phyloP scores from a whole-genome alignment of 2,888 invertebrate species.

The Galerucella pusilla region DNA sequence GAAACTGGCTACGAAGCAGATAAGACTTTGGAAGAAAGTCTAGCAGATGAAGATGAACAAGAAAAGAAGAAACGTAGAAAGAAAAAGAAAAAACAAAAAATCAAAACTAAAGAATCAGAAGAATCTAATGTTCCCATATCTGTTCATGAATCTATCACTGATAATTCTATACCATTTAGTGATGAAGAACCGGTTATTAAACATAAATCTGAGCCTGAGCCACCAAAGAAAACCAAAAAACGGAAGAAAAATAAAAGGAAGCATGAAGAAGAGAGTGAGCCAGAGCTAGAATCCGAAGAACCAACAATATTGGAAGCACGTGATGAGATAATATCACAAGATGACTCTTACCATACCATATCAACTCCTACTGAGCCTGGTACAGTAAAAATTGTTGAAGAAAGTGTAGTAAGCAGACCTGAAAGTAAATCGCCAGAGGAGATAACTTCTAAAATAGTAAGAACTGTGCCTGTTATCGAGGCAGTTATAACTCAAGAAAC shows the following conservation, averaged over 20 bases:
- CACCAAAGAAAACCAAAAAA: conserved; percentile 57
- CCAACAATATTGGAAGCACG: conserved; percentile 63
- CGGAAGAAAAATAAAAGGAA: conserved; percentile 62
- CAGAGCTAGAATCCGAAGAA: conserved; percentile 61
- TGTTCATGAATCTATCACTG: conserved; percentile 63
- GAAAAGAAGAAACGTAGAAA: conserved; percentile 63
- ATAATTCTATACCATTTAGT: conserved; percentile 61
- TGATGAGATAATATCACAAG: conserved; percentile 66
- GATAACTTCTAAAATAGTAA: conserved; percentile 63
- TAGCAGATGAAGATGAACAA: conserved; percentile 64
- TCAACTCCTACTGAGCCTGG: conserved; percentile 71
- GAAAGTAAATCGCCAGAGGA: conserved; percentile 70
- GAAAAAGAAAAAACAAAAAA: conserved; percentile 65
- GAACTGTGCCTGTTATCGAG: conserved; percentile 71
- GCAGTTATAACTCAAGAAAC: conserved; percentile 70
- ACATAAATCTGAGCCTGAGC: conserved; percentile 48
- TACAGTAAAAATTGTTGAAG: conserved; percentile 76
- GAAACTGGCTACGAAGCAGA: conserved; percentile 82
- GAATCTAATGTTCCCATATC: conserved; percentile 67
- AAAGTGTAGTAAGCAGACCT: conserved; percentile 70
- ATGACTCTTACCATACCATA: conserved; percentile 71
- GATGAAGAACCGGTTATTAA: conserved; percentile 59
- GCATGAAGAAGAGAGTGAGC: conserved; percentile 55
- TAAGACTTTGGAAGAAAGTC: conserved; percentile 70
- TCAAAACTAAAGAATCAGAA: conserved; percentile 66